Evolutionary conservation across 2,113 vertebrate genomes (phyloP).

Genomic region (Pseudorasbora parva): DNA sequence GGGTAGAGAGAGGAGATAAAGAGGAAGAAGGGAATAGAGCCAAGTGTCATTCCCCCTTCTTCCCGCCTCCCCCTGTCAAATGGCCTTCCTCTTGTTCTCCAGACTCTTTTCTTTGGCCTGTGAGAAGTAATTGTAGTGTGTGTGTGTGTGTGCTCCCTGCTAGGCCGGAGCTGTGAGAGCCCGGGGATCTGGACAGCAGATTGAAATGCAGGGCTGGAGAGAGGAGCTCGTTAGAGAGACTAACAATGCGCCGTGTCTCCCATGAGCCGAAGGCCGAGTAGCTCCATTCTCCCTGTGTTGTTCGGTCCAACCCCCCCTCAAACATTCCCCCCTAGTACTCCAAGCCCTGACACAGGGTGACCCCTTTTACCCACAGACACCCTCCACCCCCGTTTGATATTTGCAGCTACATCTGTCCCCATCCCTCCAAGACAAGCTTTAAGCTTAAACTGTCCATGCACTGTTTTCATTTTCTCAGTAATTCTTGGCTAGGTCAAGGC

Average conservation of each 20-base stretch:
- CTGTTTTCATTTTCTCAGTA: not conserved
- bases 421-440: conserved; percentile 1
- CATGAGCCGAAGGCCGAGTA: conserved; percentile 36
- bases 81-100: conserved; percentile 62
- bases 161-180: conserved; percentile 58
- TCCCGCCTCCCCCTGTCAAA: conserved; percentile 59
- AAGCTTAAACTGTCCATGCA: conserved; percentile 14
- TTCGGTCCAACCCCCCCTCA: not conserved
- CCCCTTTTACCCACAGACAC: not conserved
- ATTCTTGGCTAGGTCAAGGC: not conserved
- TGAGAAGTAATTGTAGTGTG: conserved; percentile 70
- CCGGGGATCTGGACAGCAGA: conserved; percentile 73
- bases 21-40: conserved; percentile 51
- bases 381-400: not conserved
- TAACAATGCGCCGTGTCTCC: conserved; percentile 69
- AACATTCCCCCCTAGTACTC: not conserved
- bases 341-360: not conserved
- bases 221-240: conserved; percentile 76
- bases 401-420: conserved; percentile 22
- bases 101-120: conserved; percentile 53
- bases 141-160: conserved; percentile 44
- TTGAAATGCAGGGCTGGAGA: conserved; percentile 65
- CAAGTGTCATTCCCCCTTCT: conserved; percentile 56
- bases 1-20: conserved; percentile 49
- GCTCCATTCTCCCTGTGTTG: conserved; percentile 26